Base-by-base conservation (phyloP, 1,140 invertebrate genomes). In the Calephelis nemesis region DNA sequence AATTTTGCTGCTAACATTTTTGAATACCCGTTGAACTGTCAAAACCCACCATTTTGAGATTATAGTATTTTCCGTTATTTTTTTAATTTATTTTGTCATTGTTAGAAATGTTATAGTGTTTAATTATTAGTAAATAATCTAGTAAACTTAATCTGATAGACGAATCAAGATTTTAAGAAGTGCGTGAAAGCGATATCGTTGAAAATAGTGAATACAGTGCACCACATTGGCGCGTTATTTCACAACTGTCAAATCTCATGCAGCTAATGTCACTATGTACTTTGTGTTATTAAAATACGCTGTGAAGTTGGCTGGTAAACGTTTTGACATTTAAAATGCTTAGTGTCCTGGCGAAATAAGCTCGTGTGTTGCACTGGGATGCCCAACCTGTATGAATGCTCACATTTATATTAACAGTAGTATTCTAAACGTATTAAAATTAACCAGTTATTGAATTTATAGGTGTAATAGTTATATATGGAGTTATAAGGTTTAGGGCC, bases 391-490 rank as follows among this genome's bases (percentile, higher is more conserved):
- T 89, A 89, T 83, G 85, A 90, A 87, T 88, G 88, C 88, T 89
- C 88, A 91, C 83, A 72, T 88, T 87, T 88, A 81, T 90, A 88
- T 89, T 83, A 86, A 82, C 79, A 76, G 87, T 89, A 89, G 88
- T 87, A 77, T 77, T 79, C 74, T 84, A 81, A 81, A 81, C 68
- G 69, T 82, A 77, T 74, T 70, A 68, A 76, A 78, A 77, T 74
- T 82, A 84, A 83, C 77, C 83, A 78, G 86, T 90, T 90, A 90
- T 87, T 88, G 85, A 85, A 90, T 90, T 90, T 88, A 87, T 88
- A 90, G 85, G 73, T 87, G 85, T 90, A 86, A 88, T 88, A 88
- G 83, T 79, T 66, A 75, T 81, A 83, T 81, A 81, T 75, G 75
- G 80, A 88, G 77, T 82, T 87, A 75, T 85, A 90, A 83, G 82